Conservation (phyloP, 2,888 invertebrate species). For the Torymus aiolomorphi region DNA sequence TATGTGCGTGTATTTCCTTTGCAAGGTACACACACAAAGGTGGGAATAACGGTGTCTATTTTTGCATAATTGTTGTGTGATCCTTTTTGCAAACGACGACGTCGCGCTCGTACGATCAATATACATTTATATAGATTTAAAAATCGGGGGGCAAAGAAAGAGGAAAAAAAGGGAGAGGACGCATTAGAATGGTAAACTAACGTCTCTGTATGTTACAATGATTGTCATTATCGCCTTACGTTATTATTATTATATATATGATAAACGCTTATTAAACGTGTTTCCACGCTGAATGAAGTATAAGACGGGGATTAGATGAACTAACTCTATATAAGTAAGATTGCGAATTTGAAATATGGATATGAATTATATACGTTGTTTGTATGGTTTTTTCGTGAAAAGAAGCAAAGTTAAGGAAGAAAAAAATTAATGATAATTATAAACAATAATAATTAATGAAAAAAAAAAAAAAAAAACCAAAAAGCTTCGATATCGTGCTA, state of each 20-base stretch:
- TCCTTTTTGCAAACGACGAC: slow-evolving; percentile 69
- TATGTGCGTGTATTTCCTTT: too few species aligned
- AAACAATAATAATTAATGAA: slow-evolving; percentile 28
- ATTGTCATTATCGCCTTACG: slow-evolving; percentile 67
- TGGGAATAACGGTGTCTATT: slow-evolving; percentile 67
- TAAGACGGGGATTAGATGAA: slow-evolving; percentile 11
- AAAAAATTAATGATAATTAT: slow-evolving; percentile 38
- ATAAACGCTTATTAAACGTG: slow-evolving; percentile 64
- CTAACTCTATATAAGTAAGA: slow-evolving; percentile 58
- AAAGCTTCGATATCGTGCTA: slow-evolving; percentile 68
- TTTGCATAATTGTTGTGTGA: slow-evolving; percentile 78
- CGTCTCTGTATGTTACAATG: slow-evolving; percentile 65
- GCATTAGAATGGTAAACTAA: slow-evolving; percentile 38
- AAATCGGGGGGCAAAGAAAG: background rate
- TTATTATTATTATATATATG: slow-evolving; percentile 59
- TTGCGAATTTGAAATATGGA: slow-evolving; percentile 52
- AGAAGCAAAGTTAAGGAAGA: background rate
- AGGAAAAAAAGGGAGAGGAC: too few species aligned
- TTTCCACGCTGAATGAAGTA: slow-evolving; percentile 64
- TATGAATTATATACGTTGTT: slow-evolving; percentile 61
- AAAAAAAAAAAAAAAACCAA: too few species aligned
- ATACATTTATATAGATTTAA: slow-evolving; percentile 48
- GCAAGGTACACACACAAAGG: too few species aligned
- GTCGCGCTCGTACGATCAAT: slow-evolving; percentile 57
- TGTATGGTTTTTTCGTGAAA: slow-evolving; percentile 66